phyloP scores from a whole-genome alignment of 2,113 vertebrate genomes.

The Accipiter virgatus region DNA sequence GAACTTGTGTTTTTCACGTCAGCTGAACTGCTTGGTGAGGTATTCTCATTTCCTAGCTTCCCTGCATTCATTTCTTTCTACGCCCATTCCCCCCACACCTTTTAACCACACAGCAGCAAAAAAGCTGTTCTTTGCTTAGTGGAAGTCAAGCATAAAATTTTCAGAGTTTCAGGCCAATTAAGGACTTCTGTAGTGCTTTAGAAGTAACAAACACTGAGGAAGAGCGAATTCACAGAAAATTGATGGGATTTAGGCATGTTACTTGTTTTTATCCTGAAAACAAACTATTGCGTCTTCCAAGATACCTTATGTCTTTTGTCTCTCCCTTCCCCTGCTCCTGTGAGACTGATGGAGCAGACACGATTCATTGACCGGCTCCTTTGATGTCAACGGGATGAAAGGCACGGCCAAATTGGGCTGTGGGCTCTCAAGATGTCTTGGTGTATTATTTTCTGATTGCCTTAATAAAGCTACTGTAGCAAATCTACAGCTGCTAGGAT shows the following conservation, averaged over 20 bases:
- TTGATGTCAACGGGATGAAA: conserved; percentile 45
- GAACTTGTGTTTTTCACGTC: not conserved
- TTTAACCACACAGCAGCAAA: not conserved
- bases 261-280: not conserved
- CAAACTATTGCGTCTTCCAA: not conserved
- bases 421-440: not conserved
- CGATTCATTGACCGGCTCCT: not conserved
- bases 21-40: not conserved
- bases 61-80: not conserved
- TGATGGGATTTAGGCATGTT: not conserved
- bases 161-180: not conserved
- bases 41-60: not conserved
- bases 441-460: conserved; percentile 7
- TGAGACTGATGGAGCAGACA: not conserved
- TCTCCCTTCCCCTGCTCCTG: not conserved
- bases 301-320: not conserved
- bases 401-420: not conserved
- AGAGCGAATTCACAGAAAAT: not conserved
- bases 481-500: not conserved
- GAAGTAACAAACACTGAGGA: not conserved
- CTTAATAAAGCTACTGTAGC: not conserved
- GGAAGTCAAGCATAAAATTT: not conserved
- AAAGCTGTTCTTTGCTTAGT: not conserved
- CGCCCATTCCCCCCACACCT: fast-evolving
- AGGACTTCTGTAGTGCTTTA: not conserved